Evolutionary conservation across 2,888 invertebrate genomes (phyloP).

Genomic region (Ommatoiulus sabulosus): DNA sequence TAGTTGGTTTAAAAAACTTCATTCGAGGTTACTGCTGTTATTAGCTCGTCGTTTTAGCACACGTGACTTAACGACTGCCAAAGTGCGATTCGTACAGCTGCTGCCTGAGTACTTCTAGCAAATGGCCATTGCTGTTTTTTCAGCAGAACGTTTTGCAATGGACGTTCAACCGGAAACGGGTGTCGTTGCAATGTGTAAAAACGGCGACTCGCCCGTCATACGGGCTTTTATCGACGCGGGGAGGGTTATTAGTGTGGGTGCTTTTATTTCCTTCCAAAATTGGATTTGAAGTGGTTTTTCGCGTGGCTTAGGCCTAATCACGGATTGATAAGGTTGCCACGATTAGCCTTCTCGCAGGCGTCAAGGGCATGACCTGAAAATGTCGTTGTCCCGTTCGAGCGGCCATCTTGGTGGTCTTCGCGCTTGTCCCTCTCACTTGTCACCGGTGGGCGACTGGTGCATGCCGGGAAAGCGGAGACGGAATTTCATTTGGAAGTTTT

Average conservation of each 20-base stretch:
- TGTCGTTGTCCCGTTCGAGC: not conserved
- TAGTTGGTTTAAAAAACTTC: no score
- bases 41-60: no score
- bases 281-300: not conserved
- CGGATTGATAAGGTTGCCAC: not conserved
- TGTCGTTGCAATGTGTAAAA: not conserved
- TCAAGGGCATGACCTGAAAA: conserved; percentile 25
- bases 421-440: not conserved
- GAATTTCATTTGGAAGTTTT: no score
- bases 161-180: not conserved
- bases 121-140: no score
- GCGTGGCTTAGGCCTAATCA: conserved; percentile 11
- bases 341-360: conserved; percentile 12
- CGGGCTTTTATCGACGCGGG: not conserved
- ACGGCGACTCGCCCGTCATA: no score
- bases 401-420: not conserved
- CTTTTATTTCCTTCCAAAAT: conserved; percentile 15
- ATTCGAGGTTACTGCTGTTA: no score
- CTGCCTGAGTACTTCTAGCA: no score
- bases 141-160: not conserved
- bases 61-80: no score
- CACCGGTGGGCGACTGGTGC: not conserved
- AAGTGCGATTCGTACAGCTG: no score
- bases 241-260: not conserved
- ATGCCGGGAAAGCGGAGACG: no score